Evolutionary conservation across 2,113 vertebrate genomes (phyloP).

Genomic region (Propithecus coquereli): DNA sequence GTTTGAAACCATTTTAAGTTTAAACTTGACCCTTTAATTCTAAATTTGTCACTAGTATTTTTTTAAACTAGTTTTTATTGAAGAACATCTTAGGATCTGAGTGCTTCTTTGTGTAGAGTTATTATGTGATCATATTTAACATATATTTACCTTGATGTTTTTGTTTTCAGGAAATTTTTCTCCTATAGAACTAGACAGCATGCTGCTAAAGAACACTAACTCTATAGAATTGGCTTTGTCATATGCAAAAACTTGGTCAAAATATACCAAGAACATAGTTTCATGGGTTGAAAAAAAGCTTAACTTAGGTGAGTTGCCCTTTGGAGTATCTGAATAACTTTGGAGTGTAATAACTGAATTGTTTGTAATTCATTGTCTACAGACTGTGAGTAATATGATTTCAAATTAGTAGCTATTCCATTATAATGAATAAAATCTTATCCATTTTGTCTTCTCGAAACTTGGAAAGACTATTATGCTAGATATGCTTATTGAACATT

Average conservation of each 20-base stretch:
- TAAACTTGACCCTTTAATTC: slow-evolving; percentile 77
- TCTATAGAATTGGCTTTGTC: slow-evolving; percentile 93
- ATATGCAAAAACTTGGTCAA: slow-evolving; percentile 97
- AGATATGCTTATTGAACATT: background rate
- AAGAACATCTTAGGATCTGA: slow-evolving; percentile 80
- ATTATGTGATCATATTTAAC: slow-evolving; percentile 73
- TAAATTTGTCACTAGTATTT: slow-evolving; percentile 81
- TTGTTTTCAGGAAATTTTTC: slow-evolving; percentile 87
- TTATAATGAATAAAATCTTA: slow-evolving; percentile 61
- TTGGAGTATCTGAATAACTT: slow-evolving; percentile 78
- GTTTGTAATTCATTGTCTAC: slow-evolving; percentile 78
- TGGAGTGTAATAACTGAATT: slow-evolving; percentile 78
- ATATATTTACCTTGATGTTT: slow-evolving; percentile 57
- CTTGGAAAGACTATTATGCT: slow-evolving; percentile 10
- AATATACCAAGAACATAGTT: slow-evolving; percentile 97
- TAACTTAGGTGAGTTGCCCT: slow-evolving; percentile 90
- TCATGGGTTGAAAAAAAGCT: slow-evolving; percentile 97
- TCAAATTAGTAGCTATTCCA: slow-evolving; percentile 74
- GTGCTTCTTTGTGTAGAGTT: slow-evolving; percentile 74
- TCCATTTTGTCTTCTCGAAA: slow-evolving; percentile 71
- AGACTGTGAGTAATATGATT: slow-evolving; percentile 80
- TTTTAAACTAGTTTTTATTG: slow-evolving; percentile 82
- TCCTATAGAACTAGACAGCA: slow-evolving; percentile 89
- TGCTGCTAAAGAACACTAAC: slow-evolving; percentile 89
- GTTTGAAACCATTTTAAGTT: slow-evolving; percentile 65